Percentiles rank a stretch among this genome's conserved stretches.
Evolutionary conservation across 2,113 vertebrate species (phyloP).

Genomic region (Tragelaphus scriptus): DNA sequence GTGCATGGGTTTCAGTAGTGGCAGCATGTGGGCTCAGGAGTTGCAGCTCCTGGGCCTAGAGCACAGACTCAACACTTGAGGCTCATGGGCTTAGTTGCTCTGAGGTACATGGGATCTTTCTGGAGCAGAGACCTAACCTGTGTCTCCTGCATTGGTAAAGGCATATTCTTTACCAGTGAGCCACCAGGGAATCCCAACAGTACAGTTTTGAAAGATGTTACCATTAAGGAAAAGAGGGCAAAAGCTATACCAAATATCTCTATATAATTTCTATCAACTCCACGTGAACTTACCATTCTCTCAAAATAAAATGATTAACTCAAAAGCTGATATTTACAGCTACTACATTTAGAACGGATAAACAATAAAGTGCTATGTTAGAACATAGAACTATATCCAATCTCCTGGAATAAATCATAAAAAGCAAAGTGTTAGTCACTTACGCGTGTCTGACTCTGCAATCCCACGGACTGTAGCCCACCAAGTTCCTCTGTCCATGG

Average conservation of each 20-base stretch:
- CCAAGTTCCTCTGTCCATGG: background rate
- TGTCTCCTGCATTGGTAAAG: background rate
- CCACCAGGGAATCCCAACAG: background rate
- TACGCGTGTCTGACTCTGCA: background rate
- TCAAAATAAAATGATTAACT: background rate
- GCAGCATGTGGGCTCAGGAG: background rate
- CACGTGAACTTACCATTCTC: background rate
- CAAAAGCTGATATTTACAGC: background rate
- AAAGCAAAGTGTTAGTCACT: background rate
- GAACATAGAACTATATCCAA: background rate
- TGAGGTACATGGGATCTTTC: background rate
- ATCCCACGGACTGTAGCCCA: background rate
- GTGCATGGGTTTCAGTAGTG: background rate
- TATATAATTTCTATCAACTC: background rate
- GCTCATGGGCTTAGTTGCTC: background rate
- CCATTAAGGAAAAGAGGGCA: background rate
- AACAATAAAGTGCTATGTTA: background rate
- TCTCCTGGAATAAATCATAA: background rate
- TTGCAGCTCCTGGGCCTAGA: background rate
- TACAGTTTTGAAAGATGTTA: background rate
- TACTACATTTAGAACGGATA: background rate
- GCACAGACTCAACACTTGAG: background rate
- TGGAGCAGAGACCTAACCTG: background rate
- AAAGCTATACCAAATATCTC: background rate
- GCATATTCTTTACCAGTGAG: background rate